Percentiles rank a stretch among this genome's conserved stretches.
Conservation (phyloP, 2,888 invertebrate genomes). For the Morpho deidamia region DNA sequence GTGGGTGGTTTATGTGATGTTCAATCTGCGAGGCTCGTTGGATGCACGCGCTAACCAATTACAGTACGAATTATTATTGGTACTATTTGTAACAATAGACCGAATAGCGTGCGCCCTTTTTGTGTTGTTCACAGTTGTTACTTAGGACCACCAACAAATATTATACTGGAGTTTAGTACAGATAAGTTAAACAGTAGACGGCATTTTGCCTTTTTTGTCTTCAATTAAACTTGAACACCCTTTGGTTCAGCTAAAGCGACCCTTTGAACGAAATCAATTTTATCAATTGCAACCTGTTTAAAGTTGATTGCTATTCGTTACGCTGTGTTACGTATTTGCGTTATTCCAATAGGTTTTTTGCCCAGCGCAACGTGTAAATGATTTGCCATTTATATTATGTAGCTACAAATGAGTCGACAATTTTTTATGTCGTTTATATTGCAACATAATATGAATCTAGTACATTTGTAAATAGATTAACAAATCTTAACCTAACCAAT, state of each 20-base stretch:
- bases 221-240: not conserved
- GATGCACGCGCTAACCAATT: slow-evolving; percentile 56
- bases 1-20: slow-evolving; percentile 66
- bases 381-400: not conserved
- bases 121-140: slow-evolving; percentile 27
- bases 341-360: not conserved
- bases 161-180: not conserved
- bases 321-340: slow-evolving; percentile 23
- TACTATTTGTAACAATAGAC: slow-evolving; percentile 52
- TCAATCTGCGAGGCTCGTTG: slow-evolving; percentile 64
- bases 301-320: slow-evolving; percentile 37
- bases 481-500: no score
- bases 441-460: no score
- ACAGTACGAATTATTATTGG: slow-evolving; percentile 55
- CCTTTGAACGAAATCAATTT: slow-evolving; percentile 10
- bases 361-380: not conserved
- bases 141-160: slow-evolving; percentile 31
- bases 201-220: not conserved
- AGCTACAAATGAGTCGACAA: not conserved
- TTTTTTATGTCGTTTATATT: no score
- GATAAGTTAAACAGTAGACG: not conserved
- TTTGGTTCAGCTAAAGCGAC: not conserved
- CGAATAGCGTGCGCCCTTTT: slow-evolving; percentile 26
- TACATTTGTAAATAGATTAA: no score
- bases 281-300: slow-evolving; percentile 17